Base-by-base conservation (phyloP, 2,888 invertebrate species). In the Drosophila testacea region DNA sequence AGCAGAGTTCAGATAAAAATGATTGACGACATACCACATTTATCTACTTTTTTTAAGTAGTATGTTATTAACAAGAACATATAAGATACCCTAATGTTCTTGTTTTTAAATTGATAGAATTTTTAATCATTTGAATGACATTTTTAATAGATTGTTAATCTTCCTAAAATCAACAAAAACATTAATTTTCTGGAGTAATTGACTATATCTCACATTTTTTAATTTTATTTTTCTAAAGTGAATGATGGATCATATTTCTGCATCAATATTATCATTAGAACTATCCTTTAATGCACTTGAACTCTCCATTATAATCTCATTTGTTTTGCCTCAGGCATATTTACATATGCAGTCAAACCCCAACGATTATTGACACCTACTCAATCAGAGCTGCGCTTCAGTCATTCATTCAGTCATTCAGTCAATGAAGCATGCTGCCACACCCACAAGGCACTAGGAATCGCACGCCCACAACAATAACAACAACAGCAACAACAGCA, bases 301-400 rank as follows among this genome's bases (percentile, higher is more conserved):
- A 34, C 2, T 28, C 13, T 10, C 3, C 4, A 39, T 28, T 39
- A 6, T 13, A 10, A 52, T 7, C 6, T 28, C 5, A 28, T 28
- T 28, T 10, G 0, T 44, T 44, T 55, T 34, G 22, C 34, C 11
- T 10, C 34, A n/a, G 9, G 7, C 32, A 28, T 42, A 54, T 54
- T 38, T 69, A 61, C 38, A 51, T 65, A 51, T 54, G 22, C 10
- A 64, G 52, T 52, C 6, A 47, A 54, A 7, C 75, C 54, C 48
- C 47, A 56, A 57, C 59, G 65, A 73, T 78, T 78, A 78, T 77
- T 72, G 79, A 81, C 85, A 84, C 83, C 85, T 79, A 79, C 77
- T 87, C 88, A 81, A 87, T 83, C 73, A 77, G 48, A 65, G 62
- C 55, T 10, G 44, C 27, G 55, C 27, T 42, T 56, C 46, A 22